These are phyloP conservation scores for Porites evermanni DNA, from an alignment of 92 coral and sea anemone species.

Conservation along the genomic window DNA sequence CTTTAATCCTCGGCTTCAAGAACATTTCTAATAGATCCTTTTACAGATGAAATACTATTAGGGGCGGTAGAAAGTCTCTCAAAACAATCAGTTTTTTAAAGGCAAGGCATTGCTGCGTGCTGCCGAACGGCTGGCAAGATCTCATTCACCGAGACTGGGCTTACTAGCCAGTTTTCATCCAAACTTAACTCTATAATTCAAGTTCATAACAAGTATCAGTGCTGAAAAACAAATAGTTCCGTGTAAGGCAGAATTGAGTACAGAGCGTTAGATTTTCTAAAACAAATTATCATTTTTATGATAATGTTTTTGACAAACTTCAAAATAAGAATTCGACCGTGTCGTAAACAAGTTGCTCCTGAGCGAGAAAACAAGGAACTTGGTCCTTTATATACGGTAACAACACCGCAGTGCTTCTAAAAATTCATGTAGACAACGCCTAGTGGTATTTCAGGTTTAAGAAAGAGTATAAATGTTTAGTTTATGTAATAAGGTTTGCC, in stretches of 20 bases:
- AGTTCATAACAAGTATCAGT: not conserved
- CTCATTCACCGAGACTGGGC: not conserved
- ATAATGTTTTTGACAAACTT: conserved; percentile 5
- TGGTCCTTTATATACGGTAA: not conserved
- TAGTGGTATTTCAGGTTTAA: not conserved
- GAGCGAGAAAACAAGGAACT: not conserved
- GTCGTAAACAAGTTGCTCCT: conserved; percentile 21
- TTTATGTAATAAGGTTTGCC: not conserved
- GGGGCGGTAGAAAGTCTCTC: not conserved
- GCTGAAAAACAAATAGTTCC: not conserved
- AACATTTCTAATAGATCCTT: not conserved
- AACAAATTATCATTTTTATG: conserved; percentile 19
- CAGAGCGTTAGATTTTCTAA: not conserved
- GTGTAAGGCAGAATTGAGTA: not conserved
- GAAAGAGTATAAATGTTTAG: not conserved
- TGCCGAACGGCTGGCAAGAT: not conserved
- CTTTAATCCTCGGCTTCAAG: not conserved
- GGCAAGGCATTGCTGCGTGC: not conserved
- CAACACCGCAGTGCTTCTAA: not conserved
- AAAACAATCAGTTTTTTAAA: not conserved
- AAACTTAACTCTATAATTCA: not conserved
- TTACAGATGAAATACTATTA: too few species aligned
- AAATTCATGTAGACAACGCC: not conserved
- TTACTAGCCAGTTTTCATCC: too few species aligned
- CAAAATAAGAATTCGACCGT: conserved; percentile 18